Base-by-base conservation (phyloP, 2,888 invertebrate genomes). In the Brachyopa scutellaris region DNA sequence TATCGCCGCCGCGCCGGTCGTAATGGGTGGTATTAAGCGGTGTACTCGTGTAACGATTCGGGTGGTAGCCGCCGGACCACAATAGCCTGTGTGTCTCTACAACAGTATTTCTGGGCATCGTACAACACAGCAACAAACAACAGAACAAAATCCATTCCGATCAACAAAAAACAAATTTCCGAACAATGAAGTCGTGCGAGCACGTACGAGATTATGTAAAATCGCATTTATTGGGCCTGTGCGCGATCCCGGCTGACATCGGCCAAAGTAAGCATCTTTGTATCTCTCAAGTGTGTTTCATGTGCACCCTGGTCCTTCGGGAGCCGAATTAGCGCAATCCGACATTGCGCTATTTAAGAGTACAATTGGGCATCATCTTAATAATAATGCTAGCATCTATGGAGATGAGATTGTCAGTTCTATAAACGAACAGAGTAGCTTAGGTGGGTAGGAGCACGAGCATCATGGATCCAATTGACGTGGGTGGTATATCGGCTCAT, bases 171-270 rank as follows among this genome's bases (percentile, higher is more conserved):
- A 78, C 83, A 83, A 83, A 78, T 83, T 83, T 73, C 38, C 51
- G 49, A 83, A 83, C 83, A 83, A 83, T 83, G 73, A 78, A 83
- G 83, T 83, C 83, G 83, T 83, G 83, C 83, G 72, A 73, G 83
- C 83, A 83, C 83, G 83, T 83, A 83, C 72, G 72, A 49, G 77
- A 77, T 83, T 83, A 83, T 83, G 77, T 83, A 77, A 83, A 78
- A 78, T 67, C 72, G 72, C 72, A 83, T 83, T n/a, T 77, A 73
- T 78, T 72, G 61, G 69, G 40, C 55, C 70, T 49, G n/a, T n/a
- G 49, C 47, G 57, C 57, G 49, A 9, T 59, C 55, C 59, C n/a
- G n/a, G n/a, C 49, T 74, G 64, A 82, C 70, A 76, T 57, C 31
- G 36, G n/a, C 31, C 15, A 3, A 26, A 26, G 42, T 42, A 31